Percentiles rank a stretch among this genome's conserved stretches.
Conservation (phyloP, 2,797 vertebrate genomes). For the Eutrigla gurnardus region DNA sequence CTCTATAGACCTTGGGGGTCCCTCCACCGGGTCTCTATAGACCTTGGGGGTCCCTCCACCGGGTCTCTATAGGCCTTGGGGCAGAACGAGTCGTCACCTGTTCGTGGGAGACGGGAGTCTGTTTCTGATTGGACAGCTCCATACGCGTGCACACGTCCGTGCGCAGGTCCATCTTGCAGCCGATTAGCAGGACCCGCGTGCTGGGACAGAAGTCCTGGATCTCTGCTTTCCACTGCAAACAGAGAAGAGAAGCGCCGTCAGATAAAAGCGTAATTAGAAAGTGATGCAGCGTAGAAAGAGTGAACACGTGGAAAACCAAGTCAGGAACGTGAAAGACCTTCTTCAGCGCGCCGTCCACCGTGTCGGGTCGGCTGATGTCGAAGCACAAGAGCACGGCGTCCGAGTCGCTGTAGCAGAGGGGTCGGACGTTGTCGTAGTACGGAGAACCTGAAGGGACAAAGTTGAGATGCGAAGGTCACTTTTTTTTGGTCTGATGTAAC, state of each 20-base stretch:
- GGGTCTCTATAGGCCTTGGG: background rate
- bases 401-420: conserved; percentile 96
- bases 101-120: conserved; percentile 91
- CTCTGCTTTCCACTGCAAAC: conserved; percentile 92
- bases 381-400: conserved; percentile 95
- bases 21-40: no score
- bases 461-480: background rate
- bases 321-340: conserved; percentile 83
- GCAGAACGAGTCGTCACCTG: conserved; percentile 82
- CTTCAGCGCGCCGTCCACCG: conserved; percentile 90
- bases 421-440: conserved; percentile 96
- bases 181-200: conserved; percentile 92
- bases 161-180: conserved; percentile 94
- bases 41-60: no score
- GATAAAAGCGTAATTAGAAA: background rate
- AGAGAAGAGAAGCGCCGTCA: conserved; percentile 22
- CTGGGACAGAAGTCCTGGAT: conserved; percentile 95
- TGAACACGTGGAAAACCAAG: background rate
- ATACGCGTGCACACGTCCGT: conserved; percentile 94
- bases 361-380: conserved; percentile 93
- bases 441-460: conserved; percentile 87
- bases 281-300: background rate
- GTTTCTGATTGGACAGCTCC: conserved; percentile 95
- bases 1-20: no score
- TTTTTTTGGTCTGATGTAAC: background rate